Percentiles rank a stretch among this genome's conserved stretches.
phyloP scores from a whole-genome alignment of 2,888 invertebrate genomes.

The Craniophora ligustri region DNA sequence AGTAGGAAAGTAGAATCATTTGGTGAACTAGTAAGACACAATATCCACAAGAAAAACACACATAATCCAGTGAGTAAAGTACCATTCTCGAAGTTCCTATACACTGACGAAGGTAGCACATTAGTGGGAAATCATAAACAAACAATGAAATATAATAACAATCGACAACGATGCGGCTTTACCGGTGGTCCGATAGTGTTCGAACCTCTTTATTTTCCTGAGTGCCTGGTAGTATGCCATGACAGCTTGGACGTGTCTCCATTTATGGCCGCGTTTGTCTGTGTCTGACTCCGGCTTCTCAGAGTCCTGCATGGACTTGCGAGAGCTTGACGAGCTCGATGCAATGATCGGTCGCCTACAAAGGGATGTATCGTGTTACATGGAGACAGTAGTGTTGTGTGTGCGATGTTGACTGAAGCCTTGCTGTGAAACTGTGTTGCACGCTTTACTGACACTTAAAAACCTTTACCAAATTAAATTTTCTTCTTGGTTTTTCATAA shows the following conservation, averaged over 20 bases:
- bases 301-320: slow-evolving; percentile 81
- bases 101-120: slow-evolving; percentile 83
- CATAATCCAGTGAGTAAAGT: slow-evolving; percentile 79
- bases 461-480: slow-evolving; percentile 13
- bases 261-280: slow-evolving; percentile 91
- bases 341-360: slow-evolving; percentile 87
- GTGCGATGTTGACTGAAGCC: slow-evolving; percentile 64
- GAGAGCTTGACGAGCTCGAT: slow-evolving; percentile 84
- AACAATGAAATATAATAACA: slow-evolving; percentile 74
- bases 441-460: slow-evolving; percentile 57
- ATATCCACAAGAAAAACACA: slow-evolving; percentile 84
- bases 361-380: slow-evolving; percentile 83
- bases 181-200: slow-evolving; percentile 69
- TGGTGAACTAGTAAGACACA: slow-evolving; percentile 82
- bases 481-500: slow-evolving; percentile 6
- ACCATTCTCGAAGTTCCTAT: slow-evolving; percentile 85
- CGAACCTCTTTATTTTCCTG: slow-evolving; percentile 96
- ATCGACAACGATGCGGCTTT: slow-evolving; percentile 79
- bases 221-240: slow-evolving; percentile 97
- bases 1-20: slow-evolving; percentile 76
- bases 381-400: slow-evolving; percentile 67
- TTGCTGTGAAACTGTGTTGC: slow-evolving; percentile 58
- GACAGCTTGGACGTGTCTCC: slow-evolving; percentile 95
- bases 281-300: slow-evolving; percentile 79
- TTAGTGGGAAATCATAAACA: slow-evolving; percentile 81